Base-by-base conservation (phyloP, 35 echinoderm and acorn worm species). In the Apostichopus parvimensis region DNA sequence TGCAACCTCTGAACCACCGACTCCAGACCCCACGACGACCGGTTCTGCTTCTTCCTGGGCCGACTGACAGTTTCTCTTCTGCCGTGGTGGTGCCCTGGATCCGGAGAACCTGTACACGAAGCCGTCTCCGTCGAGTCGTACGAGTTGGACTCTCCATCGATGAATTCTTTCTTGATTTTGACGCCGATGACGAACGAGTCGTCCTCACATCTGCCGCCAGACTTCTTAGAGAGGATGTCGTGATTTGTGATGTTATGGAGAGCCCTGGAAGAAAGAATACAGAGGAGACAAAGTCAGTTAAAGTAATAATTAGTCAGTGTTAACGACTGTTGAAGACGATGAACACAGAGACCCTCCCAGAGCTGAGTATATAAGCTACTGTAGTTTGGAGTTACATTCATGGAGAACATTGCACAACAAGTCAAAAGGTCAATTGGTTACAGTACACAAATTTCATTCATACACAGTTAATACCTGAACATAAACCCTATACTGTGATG, bases 1-100 rank as follows among this genome's bases (percentile, higher is more conserved):
- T 91, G 89, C 21, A 91, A 68, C 56, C 89, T 57, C 89, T 79
- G 71, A 7, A 91, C 89, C 54, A 91, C 89, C 5, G 89, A 78
- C 54, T 91, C 89, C 25, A 91, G 73, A 57, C 73, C 89, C 71
- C 54, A 59, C 14, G 61, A 77, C 15, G 72, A 53, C 53, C 89
- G 71, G 17, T 78, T 73, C 56, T 87, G 28, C 34, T 59, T 79
- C 57, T 88, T 88, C 5, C 81, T 56, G 2, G 81, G 81, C 0
- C 86, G 15, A 72, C 54, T 60, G 13, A 57, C 54, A 2, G 83
- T 5, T 8, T 88, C 86, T 53, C 17, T 88, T 17, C 21, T 88
- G 9, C n/a, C 8, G 61, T 17, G 20, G 26, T 13, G 86, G 22
- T 72, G 52, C 14, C 68, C 61, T n/a, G 68, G 61, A 8, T 88